Base-by-base conservation (phyloP, 2,888 invertebrate genomes). In the Sepiola atlantica region DNA sequence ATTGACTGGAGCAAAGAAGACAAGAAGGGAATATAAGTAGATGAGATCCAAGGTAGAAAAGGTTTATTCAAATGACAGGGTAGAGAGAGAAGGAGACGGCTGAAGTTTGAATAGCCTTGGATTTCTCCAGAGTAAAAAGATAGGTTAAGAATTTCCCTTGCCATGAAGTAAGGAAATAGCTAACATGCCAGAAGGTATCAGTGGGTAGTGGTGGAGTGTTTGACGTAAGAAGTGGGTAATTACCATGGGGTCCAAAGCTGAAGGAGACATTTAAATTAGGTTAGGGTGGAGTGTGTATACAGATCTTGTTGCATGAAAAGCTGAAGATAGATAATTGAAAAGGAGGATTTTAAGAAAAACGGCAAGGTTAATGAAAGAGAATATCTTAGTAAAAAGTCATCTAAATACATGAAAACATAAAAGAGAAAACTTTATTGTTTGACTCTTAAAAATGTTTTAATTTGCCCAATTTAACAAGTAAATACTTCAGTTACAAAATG, bases 131-230 rank as follows among this genome's bases (percentile, higher is more conserved):
- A 77, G 77, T 32, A 32, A 77, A 77, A 77, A 77, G 77, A 77
- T 77, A 77, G 77, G 77, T 32, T 77, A 77, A 77, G 77, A 77
- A 77, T 77, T 77, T 77, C 77, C 77, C 32, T 77, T 77, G n/a
- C n/a, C 32, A n/a, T 77, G 77, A 77, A 77, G 16, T 77, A 32
- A 77, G 77, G 77, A 77, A 77, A 77, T 77, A 77, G 77, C 77
- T 77, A 18, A 77, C n/a, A 77, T 77, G 77, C 77, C 77, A 77
- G 4, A n/a, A 77, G n/a, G n/a, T 32, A 77, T 77, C n/a, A 32
- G n/a, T 18, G 3, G 32, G 77, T n/a, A 77, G n/a, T 77, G 57
- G 20, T 57, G 77, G 77, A n/a, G n/a, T n/a, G 77, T 32, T 77
- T 16, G n/a, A 2, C 12, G 28, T 8, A 57, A 12, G 28, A 24